Base-by-base conservation (phyloP, 2,797 vertebrate species). In the Lepus townsendii region DNA sequence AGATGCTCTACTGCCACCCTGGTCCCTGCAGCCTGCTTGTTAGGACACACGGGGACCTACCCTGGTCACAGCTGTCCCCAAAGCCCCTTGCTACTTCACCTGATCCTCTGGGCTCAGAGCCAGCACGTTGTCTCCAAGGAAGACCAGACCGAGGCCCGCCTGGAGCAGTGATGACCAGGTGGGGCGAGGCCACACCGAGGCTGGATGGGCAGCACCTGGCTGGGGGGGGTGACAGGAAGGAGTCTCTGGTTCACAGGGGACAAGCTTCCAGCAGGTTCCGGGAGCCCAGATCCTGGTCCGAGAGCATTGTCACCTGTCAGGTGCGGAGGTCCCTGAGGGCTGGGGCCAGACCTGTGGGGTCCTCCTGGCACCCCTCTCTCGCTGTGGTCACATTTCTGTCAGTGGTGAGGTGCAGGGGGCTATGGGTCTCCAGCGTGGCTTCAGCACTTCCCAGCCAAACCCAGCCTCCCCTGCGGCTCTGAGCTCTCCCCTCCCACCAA, bases 151-250 rank as follows among this genome's bases (percentile, higher is more conserved):
- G 47, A 32, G 16, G 8, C 57, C n/a, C 54, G 9, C 60, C 83
- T 62, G 5, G 16, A 77, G 26, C 9, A 19, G 54, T 0, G 0
- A 30, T 10, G 8, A 6, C 27, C 5, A 12, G 30, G n/a, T 20
- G 6, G 42, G n/a, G 60, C 5, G 1, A 83, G 42, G 42, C 35
- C 72, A n/a, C 78, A 14, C 4, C 13, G n/a, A 30, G 42, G 52
- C 26, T 5, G 4, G 1, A 54, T 0, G 11, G 4, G 47, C 6
- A 5, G 83, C n/a, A 26, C 7, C n/a, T 32, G 0, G 0, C 5
- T 0, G 8, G 5, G 7, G n/a, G 6, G 54, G 12, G 3, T 1
- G 26, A 10, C 10, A 22, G n/a, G 32, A 30, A 19, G 66, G 22
- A 22, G 26, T 11, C 66, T 66, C n/a, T 57, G 42, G 19, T 8